Base-by-base conservation (phyloP, 2,888 invertebrate genomes). In the Lasioglossum oenotherae region DNA sequence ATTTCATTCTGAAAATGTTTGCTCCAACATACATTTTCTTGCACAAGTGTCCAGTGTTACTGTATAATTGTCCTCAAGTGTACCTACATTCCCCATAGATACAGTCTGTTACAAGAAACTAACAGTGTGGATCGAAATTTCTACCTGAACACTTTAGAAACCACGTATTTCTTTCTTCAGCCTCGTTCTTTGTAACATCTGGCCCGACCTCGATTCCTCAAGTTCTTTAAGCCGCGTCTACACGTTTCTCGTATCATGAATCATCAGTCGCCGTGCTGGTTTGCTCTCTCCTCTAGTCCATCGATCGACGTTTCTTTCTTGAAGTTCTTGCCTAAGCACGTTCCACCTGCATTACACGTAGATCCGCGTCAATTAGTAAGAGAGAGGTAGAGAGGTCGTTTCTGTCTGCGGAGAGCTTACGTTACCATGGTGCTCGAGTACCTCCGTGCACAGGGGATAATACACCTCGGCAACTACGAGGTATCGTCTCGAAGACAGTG, bases 351-450 rank as follows among this genome's bases (percentile, higher is more conserved):
- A 71, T 77, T 57, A 60, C 77, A 71, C 57, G 67, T 80, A 78
- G 64, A 85, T 71, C 71, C 44, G 64, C 72, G 77, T 80, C 80
- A 78, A 84, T 86, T 86, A 86, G 72, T 53, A 46, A 60, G 60
- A 31, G 57, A 31, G 12, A 67, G 41, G 41, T 16, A 46, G 57
- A 76, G 60, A 71, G 71, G 77, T 75, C 64, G 78, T 87, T 82
- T 81, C 78, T 71, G 79, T 76, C 79, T 80, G 75, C 74, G 80
- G 74, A 87, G 87, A 85, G 88, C 84, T 82, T 87, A 84, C 81
- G 87, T 88, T 88, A 84, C 87, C 87, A 80, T 87, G 81, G 74
- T 23, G 87, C 78, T 85, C 80, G 85, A 87, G 81, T 57, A 41
- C 38, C 73, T 71, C 12, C 69, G 67, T n/a, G 35, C 81, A 82